Conservation (phyloP, 2,113 vertebrate species). For the Pangasianodon hypophthalmus region DNA sequence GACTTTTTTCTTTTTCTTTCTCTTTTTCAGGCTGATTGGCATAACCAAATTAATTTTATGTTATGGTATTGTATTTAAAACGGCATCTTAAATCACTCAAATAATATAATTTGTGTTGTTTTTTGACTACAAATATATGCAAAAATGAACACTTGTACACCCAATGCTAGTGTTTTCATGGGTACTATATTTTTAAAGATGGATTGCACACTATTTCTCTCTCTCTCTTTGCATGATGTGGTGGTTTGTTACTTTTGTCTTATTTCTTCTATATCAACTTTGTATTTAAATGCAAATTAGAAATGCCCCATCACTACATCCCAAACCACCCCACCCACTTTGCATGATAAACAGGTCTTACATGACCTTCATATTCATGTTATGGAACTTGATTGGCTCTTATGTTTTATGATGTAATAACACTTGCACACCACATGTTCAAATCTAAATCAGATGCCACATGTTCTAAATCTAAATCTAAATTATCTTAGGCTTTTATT, state of each 20-base stretch:
- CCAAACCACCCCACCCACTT: neutral
- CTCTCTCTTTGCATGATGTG: neutral
- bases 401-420: neutral
- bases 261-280: too few relatives aligned
- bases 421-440: neutral
- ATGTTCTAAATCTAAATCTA: too few relatives aligned
- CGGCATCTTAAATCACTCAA: neutral
- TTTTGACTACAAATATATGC: neutral
- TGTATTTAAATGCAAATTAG: too few relatives aligned
- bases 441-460: neutral
- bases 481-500: neutral
- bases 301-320: neutral
- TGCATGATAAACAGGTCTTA: neutral
- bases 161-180: neutral
- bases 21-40: neutral
- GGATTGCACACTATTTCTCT: neutral
- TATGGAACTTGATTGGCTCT: neutral
- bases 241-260: neutral
- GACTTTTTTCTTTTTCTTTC: slow-evolving; percentile 18
- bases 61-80: neutral
- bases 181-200: neutral
- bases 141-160: neutral
- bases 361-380: neutral
- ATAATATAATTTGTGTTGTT: neutral
- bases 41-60: neutral